A percentile compares a stretch with the other conserved stretches of the same genome.
These are phyloP conservation scores for Cheilosia variabilis DNA, from an alignment of 2,888 invertebrate species.

Conservation along the genomic window DNA sequence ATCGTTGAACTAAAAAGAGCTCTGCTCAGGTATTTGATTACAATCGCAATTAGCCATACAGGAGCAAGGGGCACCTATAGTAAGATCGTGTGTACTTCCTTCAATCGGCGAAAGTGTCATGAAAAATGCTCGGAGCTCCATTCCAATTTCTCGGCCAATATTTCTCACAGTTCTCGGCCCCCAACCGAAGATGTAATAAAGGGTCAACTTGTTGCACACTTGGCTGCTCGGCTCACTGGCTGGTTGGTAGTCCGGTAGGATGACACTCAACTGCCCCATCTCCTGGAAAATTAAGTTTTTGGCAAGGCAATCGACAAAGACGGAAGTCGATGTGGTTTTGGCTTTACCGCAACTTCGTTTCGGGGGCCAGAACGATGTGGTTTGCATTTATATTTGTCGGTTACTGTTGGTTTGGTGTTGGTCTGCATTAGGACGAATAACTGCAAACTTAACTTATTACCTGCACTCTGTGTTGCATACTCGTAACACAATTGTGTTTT, in stretches of 20 bases:
- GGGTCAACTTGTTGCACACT: conserved; percentile 71
- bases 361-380: conserved; percentile 74
- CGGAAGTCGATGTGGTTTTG: conserved; percentile 77
- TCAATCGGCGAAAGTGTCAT: conserved; percentile 55
- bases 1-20: conserved; percentile 52
- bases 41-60: conserved; percentile 32
- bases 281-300: conserved; percentile 68
- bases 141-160: conserved; percentile 29
- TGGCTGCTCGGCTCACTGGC: conserved; percentile 17
- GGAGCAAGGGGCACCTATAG: conserved; percentile 19
- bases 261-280: conserved; percentile 50
- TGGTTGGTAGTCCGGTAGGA: background rate
- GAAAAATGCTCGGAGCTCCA: conserved; percentile 22
- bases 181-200: conserved; percentile 16
- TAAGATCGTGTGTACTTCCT: conserved; percentile 61
- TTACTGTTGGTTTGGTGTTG: conserved; percentile 30
- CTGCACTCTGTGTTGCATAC: conserved; percentile 1
- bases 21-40: conserved; percentile 69
- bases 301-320: conserved; percentile 71
- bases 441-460: conserved; percentile 40
- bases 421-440: conserved; percentile 30
- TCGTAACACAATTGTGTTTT: conserved; percentile 1
- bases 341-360: conserved; percentile 68
- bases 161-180: conserved; percentile 57
- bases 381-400: conserved; percentile 71